A percentile compares a stretch with the other conserved stretches of the same genome.
Conservation (phyloP, 2,797 vertebrate species). For the Pelodytes ibericus region DNA sequence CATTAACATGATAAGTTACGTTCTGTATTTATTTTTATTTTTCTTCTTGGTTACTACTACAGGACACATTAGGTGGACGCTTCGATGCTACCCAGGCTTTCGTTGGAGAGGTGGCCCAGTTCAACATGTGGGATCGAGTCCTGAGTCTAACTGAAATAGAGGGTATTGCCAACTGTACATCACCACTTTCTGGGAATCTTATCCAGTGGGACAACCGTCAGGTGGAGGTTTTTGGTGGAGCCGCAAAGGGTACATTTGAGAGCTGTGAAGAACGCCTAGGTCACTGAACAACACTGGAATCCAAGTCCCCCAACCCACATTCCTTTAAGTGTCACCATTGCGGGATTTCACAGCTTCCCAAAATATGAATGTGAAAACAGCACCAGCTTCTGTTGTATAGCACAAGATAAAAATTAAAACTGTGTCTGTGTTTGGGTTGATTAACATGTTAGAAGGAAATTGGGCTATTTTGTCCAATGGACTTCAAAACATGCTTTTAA, state of each 20-base stretch:
- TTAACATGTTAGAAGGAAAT: conserved; percentile 15
- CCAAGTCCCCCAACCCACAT: conserved; percentile 23
- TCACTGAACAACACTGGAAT: conserved; percentile 61
- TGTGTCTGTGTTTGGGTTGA: conserved; percentile 33
- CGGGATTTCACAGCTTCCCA: conserved; percentile 52
- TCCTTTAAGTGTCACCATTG: conserved; percentile 13
- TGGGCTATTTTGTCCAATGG: background rate
- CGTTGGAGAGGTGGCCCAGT: conserved; percentile 91
- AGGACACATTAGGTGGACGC: conserved; percentile 91
- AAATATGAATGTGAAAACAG: conserved; percentile 27
- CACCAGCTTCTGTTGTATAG: conserved; percentile 31
- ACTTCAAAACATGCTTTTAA: background rate
- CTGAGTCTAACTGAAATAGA: conserved; percentile 84
- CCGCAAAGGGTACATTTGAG: conserved; percentile 81
- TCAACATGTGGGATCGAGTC: conserved; percentile 91
- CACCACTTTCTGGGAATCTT: conserved; percentile 82
- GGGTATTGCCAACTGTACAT: conserved; percentile 87
- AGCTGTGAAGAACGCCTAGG: conserved; percentile 80
- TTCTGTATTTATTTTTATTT: background rate
- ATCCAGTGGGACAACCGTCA: conserved; percentile 91
- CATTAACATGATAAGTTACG: too few species aligned
- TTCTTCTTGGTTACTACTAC: conserved; percentile 9
- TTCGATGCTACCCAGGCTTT: conserved; percentile 96
- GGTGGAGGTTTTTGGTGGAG: conserved; percentile 90
- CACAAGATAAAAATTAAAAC: conserved; percentile 16